phyloP scores from a whole-genome alignment of 2,113 vertebrate genomes.

The Euleptes europaea region DNA sequence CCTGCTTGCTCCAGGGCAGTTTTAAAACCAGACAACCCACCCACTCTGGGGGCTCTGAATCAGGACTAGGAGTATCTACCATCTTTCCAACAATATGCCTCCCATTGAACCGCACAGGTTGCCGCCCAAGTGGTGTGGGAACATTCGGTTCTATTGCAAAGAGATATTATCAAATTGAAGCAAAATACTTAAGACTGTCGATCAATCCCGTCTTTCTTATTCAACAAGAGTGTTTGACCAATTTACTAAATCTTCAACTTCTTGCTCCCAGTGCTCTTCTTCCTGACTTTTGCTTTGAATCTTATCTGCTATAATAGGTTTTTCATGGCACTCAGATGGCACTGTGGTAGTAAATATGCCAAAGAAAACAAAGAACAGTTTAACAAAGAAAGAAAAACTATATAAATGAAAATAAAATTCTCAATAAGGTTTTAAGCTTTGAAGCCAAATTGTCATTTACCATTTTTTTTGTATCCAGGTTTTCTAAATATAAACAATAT shows the following conservation, averaged over 20 bases:
- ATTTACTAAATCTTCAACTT: slow-evolving; percentile 57
- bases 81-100: not conserved
- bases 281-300: not conserved
- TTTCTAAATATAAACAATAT: too few species aligned
- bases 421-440: not conserved
- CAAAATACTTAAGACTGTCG: not conserved
- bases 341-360: slow-evolving; percentile 12
- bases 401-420: not conserved
- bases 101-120: not conserved
- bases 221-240: slow-evolving; percentile 60
- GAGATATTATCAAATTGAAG: not conserved
- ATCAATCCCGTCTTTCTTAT: slow-evolving; percentile 26
- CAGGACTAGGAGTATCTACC: not conserved
- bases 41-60: not conserved
- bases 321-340: not conserved
- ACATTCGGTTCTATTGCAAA: not conserved
- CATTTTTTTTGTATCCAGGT: too few species aligned
- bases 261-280: slow-evolving; percentile 47
- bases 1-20: too few species aligned
- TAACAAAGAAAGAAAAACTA: not conserved
- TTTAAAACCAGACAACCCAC: too few species aligned
- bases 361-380: not conserved
- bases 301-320: rapidly evolving
- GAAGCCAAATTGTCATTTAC: too few species aligned
- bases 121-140: not conserved